Conservation (phyloP, 2,797 vertebrate genomes). For the Poeciliopsis presidionis region DNA sequence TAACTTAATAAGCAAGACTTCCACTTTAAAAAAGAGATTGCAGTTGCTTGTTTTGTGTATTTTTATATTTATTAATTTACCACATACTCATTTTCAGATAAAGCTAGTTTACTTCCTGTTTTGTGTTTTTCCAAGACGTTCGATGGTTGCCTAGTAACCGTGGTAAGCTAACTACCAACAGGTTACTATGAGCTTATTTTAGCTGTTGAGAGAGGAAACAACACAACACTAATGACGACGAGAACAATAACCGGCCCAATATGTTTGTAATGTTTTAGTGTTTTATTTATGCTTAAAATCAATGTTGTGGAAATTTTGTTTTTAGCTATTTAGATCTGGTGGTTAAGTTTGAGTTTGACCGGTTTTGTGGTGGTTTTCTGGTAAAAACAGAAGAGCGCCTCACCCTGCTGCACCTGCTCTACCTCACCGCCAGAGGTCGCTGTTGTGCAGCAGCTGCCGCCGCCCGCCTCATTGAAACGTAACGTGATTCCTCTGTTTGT, state of each 20-base stretch:
- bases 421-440: conserved; percentile 63
- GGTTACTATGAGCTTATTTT: background rate
- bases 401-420: conserved; percentile 35
- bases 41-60: background rate
- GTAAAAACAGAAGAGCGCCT: background rate
- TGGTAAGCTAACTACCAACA: background rate
- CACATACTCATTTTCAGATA: background rate
- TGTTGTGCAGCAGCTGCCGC: conserved; percentile 34
- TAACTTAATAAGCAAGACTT: background rate
- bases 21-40: background rate
- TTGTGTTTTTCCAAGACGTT: background rate
- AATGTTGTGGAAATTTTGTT: background rate
- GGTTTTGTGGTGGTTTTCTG: background rate
- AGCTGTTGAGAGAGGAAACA: background rate
- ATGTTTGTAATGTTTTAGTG: background rate
- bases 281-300: background rate
- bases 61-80: background rate
- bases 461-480: conserved; percentile 36
- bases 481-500: conserved; percentile 66
- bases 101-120: background rate
- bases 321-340: background rate
- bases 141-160: conserved; percentile 3
- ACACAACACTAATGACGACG: background rate
- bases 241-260: background rate
- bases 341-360: no score